Evolutionary conservation across 2,797 vertebrate species (phyloP).

Genomic region (Etheostoma perlongum): DNA sequence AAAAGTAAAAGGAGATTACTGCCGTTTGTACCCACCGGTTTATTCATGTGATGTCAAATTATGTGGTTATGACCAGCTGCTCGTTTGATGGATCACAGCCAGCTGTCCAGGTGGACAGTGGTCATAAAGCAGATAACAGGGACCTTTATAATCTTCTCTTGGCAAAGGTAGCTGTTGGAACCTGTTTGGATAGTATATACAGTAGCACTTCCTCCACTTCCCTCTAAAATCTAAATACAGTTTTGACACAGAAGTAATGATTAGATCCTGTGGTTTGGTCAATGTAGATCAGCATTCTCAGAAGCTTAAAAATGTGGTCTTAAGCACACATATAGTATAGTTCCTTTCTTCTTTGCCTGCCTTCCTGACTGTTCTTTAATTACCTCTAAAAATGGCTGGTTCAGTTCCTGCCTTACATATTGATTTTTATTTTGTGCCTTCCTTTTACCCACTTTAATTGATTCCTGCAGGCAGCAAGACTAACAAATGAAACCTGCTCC

Average conservation of each 20-base stretch:
- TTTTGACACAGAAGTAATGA: slow-evolving; percentile 18
- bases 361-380: slow-evolving; percentile 65
- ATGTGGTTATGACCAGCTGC: slow-evolving; percentile 70
- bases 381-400: slow-evolving; percentile 71
- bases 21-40: slow-evolving; percentile 56
- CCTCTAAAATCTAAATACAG: slow-evolving; percentile 13
- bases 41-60: slow-evolving; percentile 69
- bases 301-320: slow-evolving; percentile 11
- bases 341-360: slow-evolving; percentile 31
- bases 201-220: slow-evolving; percentile 3
- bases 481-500: slow-evolving; percentile 78
- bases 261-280: slow-evolving; percentile 28
- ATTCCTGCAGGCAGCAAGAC: slow-evolving; percentile 65
- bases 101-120: slow-evolving; percentile 67
- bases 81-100: slow-evolving; percentile 66
- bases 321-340: neutral
- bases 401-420: slow-evolving; percentile 72
- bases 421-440: slow-evolving; percentile 75
- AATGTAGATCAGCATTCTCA: slow-evolving; percentile 35
- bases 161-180: slow-evolving; percentile 31
- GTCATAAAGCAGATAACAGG: slow-evolving; percentile 73
- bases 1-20: slow-evolving; percentile 69
- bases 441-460: slow-evolving; percentile 63
- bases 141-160: slow-evolving; percentile 55
- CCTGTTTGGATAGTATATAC: slow-evolving; percentile 21